These are phyloP conservation scores for Drosophila sturtevanti DNA, from an alignment of 1,140 invertebrate genomes.

Conservation along the genomic window DNA sequence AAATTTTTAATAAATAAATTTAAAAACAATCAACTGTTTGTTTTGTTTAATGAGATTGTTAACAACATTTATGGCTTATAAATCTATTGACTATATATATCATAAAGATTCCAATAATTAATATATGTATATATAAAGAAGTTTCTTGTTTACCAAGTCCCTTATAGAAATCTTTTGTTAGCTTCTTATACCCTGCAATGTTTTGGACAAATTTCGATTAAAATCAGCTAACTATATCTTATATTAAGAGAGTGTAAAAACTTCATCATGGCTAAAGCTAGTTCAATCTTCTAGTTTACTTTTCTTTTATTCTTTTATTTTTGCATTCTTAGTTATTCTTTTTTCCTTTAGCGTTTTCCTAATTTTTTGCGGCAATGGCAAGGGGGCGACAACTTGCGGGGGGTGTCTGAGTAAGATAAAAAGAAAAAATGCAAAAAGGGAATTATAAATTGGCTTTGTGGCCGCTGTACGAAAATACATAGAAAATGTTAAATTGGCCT, in stretches of 20 bases:
- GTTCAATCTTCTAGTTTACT: neutral
- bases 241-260: neutral
- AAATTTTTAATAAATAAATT: no score
- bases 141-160: no score
- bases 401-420: constrained; percentile 45
- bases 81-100: no score
- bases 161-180: no score
- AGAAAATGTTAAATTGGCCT: neutral
- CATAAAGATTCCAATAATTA: no score
- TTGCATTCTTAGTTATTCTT: neutral
- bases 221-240: no score
- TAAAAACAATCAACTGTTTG: no score
- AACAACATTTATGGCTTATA: no score
- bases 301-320: neutral
- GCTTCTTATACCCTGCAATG: no score
- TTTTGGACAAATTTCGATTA: no score
- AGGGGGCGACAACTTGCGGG: constrained; percentile 34
- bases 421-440: constrained; percentile 46
- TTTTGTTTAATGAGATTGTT: no score
- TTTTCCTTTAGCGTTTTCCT: constrained; percentile 48
- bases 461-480: neutral
- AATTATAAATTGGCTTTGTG: constrained; percentile 70
- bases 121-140: no score
- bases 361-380: constrained; percentile 63
- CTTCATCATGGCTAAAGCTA: neutral